These are phyloP conservation scores for Fragum sueziense DNA, from an alignment of 2,888 invertebrate genomes.

Conservation along the genomic window DNA sequence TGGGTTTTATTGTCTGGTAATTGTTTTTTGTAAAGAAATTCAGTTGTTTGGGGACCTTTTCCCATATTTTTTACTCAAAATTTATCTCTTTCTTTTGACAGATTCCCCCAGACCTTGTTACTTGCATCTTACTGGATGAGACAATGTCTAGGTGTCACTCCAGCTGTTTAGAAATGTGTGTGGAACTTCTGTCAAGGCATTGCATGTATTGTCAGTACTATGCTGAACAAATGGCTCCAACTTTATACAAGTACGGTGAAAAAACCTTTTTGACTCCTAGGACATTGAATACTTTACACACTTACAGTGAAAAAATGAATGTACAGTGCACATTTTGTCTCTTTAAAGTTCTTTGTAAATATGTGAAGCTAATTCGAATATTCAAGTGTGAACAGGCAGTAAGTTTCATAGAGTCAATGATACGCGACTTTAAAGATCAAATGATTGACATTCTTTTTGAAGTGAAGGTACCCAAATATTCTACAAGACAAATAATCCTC, in stretches of 20 bases:
- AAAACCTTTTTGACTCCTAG: neutral
- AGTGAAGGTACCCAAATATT: neutral
- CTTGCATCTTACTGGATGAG: neutral
- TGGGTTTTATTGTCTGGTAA: neutral
- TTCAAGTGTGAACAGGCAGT: neutral
- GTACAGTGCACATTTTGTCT: constrained; percentile 1
- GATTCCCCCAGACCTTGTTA: neutral
- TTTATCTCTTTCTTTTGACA: neutral
- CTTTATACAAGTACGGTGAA: neutral
- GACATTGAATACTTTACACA: neutral
- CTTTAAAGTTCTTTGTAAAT: constrained; percentile 6
- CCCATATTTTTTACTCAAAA: neutral
- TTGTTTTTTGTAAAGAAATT: neutral
- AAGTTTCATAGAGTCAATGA: neutral
- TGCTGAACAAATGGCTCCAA: neutral
- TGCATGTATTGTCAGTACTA: neutral
- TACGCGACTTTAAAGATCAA: neutral
- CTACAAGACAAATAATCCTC: neutral
- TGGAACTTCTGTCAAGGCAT: neutral
- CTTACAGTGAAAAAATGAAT: too few relatives aligned
- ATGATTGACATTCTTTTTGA: constrained; percentile 4
- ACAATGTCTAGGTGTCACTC: neutral
- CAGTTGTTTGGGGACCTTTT: neutral
- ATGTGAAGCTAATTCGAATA: neutral
- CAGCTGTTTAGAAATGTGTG: neutral